These are phyloP conservation scores for Sitobion miscanthi DNA, from an alignment of 1,140 invertebrate genomes.

Conservation along the genomic window DNA sequence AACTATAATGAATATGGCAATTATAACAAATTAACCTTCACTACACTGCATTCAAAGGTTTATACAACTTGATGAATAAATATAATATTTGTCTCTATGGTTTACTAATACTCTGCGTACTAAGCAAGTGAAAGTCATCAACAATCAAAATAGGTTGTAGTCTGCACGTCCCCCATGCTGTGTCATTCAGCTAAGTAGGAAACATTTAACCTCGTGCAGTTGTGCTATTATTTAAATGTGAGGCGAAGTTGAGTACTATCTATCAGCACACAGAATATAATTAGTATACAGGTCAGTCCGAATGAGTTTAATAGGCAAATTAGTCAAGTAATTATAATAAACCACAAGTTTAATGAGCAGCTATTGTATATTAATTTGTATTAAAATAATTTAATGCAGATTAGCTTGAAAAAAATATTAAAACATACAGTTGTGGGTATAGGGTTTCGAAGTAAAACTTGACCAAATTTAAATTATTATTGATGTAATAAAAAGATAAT, in stretches of 20 bases:
- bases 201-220: neutral
- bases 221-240: neutral
- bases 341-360: neutral
- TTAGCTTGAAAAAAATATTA: neutral
- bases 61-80: neutral
- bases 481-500: no score
- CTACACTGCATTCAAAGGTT: neutral
- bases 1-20: neutral
- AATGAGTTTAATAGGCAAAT: neutral
- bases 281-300: neutral
- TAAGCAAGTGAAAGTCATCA: no score
- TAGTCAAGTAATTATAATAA: neutral
- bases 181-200: no score
- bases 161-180: no score
- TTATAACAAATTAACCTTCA: neutral
- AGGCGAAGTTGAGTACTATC: fast-evolving
- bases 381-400: neutral
- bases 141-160: no score
- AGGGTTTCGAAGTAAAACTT: neutral
- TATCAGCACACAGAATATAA: neutral
- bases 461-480: neutral
- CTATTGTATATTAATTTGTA: neutral
- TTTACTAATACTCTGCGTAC: neutral
- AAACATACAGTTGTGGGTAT: neutral
- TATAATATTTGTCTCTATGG: no score